A percentile compares a stretch with the other conserved stretches of the same genome.
phyloP scores from a whole-genome alignment of 2,113 vertebrate species.

The Pomatostomus ruficeps region DNA sequence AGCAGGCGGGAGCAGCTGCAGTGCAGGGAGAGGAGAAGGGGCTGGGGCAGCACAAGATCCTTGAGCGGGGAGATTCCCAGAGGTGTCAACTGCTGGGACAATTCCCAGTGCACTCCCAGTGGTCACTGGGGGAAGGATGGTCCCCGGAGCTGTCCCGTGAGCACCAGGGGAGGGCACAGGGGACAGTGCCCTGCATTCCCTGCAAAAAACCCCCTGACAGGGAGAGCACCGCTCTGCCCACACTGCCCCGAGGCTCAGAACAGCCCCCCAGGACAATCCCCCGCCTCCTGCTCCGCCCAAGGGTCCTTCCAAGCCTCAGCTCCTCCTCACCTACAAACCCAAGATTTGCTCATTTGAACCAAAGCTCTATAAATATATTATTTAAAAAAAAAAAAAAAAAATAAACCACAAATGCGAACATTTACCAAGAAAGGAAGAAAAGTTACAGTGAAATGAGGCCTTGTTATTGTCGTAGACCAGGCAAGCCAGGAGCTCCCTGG shows the following conservation, averaged over 20 bases:
- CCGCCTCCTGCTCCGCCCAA: not conserved
- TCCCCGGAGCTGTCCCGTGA: not conserved
- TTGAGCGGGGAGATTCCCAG: not conserved
- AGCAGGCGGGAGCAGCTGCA: not conserved
- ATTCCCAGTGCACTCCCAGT: not conserved
- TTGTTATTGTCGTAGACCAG: slow-evolving; percentile 38
- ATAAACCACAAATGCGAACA: slow-evolving; percentile 52
- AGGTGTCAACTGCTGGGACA: not conserved
- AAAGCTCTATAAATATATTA: slow-evolving; percentile 59
- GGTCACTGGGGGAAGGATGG: not conserved
- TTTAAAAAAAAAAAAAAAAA: not conserved
- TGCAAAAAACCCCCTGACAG: not conserved
- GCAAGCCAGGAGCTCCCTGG: slow-evolving; percentile 8
- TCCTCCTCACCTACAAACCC: slow-evolving; percentile 40
- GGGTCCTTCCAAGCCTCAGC: not conserved
- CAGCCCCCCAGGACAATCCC: not conserved
- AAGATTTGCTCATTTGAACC: slow-evolving; percentile 27
- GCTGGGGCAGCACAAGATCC: not conserved
- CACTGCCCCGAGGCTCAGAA: fast-evolving
- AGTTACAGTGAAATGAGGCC: slow-evolving; percentile 66
- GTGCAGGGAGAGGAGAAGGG: not conserved
- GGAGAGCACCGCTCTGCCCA: not conserved
- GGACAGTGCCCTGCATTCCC: not conserved
- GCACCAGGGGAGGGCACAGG: not conserved
- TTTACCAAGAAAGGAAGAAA: slow-evolving; percentile 46